Conservation (phyloP, 2,797 vertebrate species). For the Sandelia bainsii region DNA sequence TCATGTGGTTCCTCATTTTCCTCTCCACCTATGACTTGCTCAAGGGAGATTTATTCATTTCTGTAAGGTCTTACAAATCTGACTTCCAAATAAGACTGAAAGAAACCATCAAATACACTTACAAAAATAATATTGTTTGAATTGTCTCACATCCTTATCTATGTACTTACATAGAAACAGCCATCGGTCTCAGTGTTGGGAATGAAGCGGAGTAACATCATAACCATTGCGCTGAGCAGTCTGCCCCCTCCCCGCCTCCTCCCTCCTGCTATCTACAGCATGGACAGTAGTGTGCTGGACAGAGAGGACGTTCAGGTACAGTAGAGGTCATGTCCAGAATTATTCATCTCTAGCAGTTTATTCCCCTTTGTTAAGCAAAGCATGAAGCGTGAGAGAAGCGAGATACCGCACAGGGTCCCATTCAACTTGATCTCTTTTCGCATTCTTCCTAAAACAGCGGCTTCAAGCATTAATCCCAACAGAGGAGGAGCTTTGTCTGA, state of each 20-base stretch:
- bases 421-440: slow-evolving; percentile 5
- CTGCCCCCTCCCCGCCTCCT: slow-evolving; percentile 84
- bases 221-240: slow-evolving; percentile 85
- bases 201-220: slow-evolving; percentile 85
- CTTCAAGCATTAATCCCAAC: slow-evolving; percentile 79
- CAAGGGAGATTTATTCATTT: background rate
- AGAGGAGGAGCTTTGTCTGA: slow-evolving; percentile 82
- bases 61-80: background rate
- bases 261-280: slow-evolving; percentile 82
- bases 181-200: slow-evolving; percentile 74
- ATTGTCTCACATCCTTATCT: background rate
- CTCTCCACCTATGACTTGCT: too few species aligned
- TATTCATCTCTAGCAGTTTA: slow-evolving; percentile 1
- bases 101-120: too few species aligned
- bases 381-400: slow-evolving; percentile 4
- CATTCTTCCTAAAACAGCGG: slow-evolving; percentile 62
- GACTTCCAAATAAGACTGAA: too few species aligned
- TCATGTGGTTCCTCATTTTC: background rate
- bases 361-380: background rate
- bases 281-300: slow-evolving; percentile 85
- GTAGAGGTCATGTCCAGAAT: background rate
- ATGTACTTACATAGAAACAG: slow-evolving; percentile 70
- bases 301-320: slow-evolving; percentile 85
- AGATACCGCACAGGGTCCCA: background rate
- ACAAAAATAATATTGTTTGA: background rate